Evolutionary conservation across 2,113 vertebrate species (phyloP), one percentile per base, ranked within the genome.

Genomic region (Lonchura striata): DNA sequence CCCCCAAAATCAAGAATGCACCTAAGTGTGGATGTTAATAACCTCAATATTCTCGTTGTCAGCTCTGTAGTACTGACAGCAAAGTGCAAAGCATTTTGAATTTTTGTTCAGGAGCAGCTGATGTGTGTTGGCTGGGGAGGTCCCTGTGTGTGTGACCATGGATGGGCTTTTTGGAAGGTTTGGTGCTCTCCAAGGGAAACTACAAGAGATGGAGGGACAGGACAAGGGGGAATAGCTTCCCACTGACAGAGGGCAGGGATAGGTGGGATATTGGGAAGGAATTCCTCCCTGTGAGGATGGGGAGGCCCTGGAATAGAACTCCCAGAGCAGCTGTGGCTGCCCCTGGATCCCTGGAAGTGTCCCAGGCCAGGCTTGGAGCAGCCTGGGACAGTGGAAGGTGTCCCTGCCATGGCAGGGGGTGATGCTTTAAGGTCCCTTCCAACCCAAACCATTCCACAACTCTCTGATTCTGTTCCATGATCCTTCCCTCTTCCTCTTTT

Each of bases 331-430:
- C 39, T 52, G 44, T 33, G 53, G 52, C 37, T 46, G 28, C 4
- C 6, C 15, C 54, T 44, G 42, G 42, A 46, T 46, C 22, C 15
- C 23, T 61, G 47, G 47, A 0, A 87, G 19, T 16, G 15, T 0
- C 56, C 72, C 20, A 61, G 39, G 47, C 47, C 47, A 24, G 46
- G 37, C 46, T 77, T 4, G 44, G 69, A 75, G 46, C 44, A 24
- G 0, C 28, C 46, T 53, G 52, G 44, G 7, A 33, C 0, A 0
- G 1, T 28, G 68, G 31, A 5, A 70, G 19, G 6, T 22, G 52
- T 31, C 31, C 30, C 30, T 37, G 41, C 14, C 20, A 16, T 20
- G 52, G 52, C 30, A 27, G 16, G 19, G 22, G 4, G 7, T 27
- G 18, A 10, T 14, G 16, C 4, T 46, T 74, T 8, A 5, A 52